Percentiles rank a stretch among this genome's conserved stretches.
Conservation (phyloP, 2,888 invertebrate species). For the Leistus spinibarbis region DNA sequence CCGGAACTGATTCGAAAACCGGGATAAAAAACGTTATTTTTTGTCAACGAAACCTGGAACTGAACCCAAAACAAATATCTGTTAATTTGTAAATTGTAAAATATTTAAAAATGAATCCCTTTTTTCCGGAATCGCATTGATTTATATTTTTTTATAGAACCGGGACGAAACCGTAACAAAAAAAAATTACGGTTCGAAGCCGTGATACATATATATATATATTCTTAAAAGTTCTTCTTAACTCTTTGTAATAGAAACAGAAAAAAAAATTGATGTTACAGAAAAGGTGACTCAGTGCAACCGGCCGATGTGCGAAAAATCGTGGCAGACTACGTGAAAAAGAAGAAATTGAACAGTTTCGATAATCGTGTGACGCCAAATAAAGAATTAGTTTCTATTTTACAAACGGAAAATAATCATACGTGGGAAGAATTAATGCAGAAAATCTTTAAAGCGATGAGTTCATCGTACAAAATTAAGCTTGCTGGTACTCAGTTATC, state of each 20-base stretch:
- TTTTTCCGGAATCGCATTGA: no score
- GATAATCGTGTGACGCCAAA: slow-evolving; percentile 53
- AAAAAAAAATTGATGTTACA: slow-evolving; percentile 42
- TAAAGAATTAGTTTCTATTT: slow-evolving; percentile 55
- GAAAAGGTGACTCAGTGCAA: slow-evolving; percentile 65
- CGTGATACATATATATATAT: no score
- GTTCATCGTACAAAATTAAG: slow-evolving; percentile 69
- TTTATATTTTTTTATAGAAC: no score
- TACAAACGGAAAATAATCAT: slow-evolving; percentile 58
- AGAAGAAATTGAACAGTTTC: slow-evolving; percentile 55
- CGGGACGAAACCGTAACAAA: no score
- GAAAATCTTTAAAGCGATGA: slow-evolving; percentile 72
- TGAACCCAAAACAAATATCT: no score
- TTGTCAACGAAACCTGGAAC: no score
- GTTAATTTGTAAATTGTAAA: no score
- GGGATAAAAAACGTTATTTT: no score
- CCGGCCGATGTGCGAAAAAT: slow-evolving; percentile 68
- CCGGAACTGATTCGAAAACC: no score
- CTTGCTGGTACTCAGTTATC: slow-evolving; percentile 60
- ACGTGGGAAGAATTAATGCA: slow-evolving; percentile 76
- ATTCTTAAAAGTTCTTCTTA: no score
- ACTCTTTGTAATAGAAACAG: neutral
- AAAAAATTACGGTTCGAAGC: no score
- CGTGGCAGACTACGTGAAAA: slow-evolving; percentile 74
- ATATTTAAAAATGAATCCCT: no score